Evolutionary conservation across 2,113 vertebrate genomes (phyloP).

Genomic region (Cygnus buccinator): DNA sequence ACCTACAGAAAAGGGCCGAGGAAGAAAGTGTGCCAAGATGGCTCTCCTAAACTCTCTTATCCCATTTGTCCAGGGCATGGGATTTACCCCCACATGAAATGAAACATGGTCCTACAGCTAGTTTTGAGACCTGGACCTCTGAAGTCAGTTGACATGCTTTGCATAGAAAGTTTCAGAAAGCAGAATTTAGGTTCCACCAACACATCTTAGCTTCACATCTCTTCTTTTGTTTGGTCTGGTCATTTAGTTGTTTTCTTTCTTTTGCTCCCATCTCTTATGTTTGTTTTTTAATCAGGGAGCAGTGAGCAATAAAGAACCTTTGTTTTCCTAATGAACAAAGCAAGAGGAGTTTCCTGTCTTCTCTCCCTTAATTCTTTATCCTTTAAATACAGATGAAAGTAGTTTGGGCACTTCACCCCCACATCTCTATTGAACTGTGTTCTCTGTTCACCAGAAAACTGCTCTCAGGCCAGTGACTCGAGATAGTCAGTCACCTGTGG

Average conservation of each 20-base stretch:
- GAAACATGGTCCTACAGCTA: rapidly evolving
- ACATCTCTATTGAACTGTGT: neutral
- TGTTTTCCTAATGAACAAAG: neutral
- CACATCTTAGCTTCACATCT: neutral
- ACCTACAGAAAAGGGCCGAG: neutral
- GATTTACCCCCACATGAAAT: neutral
- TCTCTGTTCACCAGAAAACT: neutral
- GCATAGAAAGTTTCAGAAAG: neutral
- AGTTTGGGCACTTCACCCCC: neutral
- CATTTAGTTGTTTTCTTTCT: neutral
- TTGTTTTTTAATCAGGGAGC: neutral
- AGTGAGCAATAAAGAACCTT: neutral
- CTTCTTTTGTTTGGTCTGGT: neutral
- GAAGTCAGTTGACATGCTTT: neutral
- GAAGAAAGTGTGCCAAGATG: neutral
- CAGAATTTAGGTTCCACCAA: neutral
- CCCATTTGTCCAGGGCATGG: neutral
- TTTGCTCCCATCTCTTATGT: neutral
- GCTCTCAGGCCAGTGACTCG: neutral
- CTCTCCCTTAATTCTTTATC: neutral
- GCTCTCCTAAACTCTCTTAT: neutral
- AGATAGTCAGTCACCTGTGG: neutral
- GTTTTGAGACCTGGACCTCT: neutral
- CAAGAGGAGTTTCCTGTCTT: neutral
- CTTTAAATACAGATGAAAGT: neutral